Evolutionary conservation across 2,888 invertebrate genomes (phyloP), one percentile per base, ranked within the genome.

Genomic region (Drosophila sordidula): DNA sequence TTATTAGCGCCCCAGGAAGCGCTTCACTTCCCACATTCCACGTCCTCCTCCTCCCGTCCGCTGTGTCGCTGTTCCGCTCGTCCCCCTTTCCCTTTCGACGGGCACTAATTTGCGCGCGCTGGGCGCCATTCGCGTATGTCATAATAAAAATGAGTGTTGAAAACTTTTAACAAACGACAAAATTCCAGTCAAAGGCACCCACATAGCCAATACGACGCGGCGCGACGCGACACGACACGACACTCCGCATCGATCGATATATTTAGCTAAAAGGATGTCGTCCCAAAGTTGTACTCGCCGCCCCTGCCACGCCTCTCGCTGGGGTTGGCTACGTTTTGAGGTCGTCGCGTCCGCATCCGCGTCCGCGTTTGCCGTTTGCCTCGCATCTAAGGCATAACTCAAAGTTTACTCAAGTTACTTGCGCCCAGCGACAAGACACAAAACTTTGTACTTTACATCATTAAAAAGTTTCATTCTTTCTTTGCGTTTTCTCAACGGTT

Each of bases 361-460:
- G 51, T 58, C 47, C 62, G 61, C 63, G 50, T 57, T 68, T 52
- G 63, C 57, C 57, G 26, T 25, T 26, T 12, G 22, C 52, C 55
- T 51, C 74, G 66, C 74, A 63, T 83, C 78, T 70, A 83, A 81
- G 80, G 87, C 85, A 84, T 85, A 85, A 87, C 87, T 85, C 87
- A 87, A 85, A 85, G 84, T 85, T 85, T 85, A 87, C 85, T 80
- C 84, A 87, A 84, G 84, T 87, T 85, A 84, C 83, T 86, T 83
- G 86, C 70, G 70, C 81, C 64, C 68, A 66, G 66, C 73, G 75
- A 79, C 76, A 88, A 87, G 89, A 89, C 78, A 87, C 78, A 86
- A 90, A 90, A 90, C 89, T 90, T 90, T 89, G 78, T 90, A 87
- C 90, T 90, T 90, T 90, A 89, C 90, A 90, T 90, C 90, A 90